A percentile compares a stretch with the other conserved stretches of the same genome.
phyloP scores from a whole-genome alignment of 2,797 vertebrate genomes.

The Spheniscus humboldti region DNA sequence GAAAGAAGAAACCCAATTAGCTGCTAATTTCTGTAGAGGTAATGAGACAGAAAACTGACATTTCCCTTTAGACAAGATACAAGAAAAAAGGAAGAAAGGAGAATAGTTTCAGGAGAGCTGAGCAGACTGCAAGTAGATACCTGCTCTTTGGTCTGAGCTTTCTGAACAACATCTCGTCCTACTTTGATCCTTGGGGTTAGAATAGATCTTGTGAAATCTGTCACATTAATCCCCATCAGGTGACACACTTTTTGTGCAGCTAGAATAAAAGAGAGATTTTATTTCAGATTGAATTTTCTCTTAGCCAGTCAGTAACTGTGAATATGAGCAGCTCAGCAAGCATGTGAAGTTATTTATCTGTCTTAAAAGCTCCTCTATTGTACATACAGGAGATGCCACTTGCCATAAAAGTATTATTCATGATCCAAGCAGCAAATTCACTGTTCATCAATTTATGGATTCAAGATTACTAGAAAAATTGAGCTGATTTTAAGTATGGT shows the following conservation, averaged over 20 bases:
- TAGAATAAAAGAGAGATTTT: conserved; percentile 50
- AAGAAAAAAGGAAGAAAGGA: background rate
- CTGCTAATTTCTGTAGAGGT: background rate
- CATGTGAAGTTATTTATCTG: background rate
- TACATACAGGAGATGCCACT: background rate
- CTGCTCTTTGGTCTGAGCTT: conserved; percentile 98
- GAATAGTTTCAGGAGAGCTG: background rate
- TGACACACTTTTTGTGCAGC: conserved; percentile 98
- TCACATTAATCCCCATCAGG: conserved; percentile 94
- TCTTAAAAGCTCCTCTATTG: background rate
- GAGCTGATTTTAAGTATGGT: background rate
- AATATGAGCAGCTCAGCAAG: background rate
- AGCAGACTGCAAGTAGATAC: conserved; percentile 60
- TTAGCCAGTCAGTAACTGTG: background rate
- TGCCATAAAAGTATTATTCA: background rate
- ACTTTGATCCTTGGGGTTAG: conserved; percentile 97
- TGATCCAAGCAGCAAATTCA: background rate
- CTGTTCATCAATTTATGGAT: background rate
- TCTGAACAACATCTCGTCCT: conserved; percentile 94
- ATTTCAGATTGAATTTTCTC: background rate
- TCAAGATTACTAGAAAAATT: background rate
- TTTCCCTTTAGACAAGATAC: background rate
- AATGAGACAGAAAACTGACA: background rate
- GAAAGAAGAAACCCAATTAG: background rate
- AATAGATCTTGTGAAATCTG: conserved; percentile 94